phyloP scores from a whole-genome alignment of 2,797 vertebrate genomes.

The Falco rusticolus region DNA sequence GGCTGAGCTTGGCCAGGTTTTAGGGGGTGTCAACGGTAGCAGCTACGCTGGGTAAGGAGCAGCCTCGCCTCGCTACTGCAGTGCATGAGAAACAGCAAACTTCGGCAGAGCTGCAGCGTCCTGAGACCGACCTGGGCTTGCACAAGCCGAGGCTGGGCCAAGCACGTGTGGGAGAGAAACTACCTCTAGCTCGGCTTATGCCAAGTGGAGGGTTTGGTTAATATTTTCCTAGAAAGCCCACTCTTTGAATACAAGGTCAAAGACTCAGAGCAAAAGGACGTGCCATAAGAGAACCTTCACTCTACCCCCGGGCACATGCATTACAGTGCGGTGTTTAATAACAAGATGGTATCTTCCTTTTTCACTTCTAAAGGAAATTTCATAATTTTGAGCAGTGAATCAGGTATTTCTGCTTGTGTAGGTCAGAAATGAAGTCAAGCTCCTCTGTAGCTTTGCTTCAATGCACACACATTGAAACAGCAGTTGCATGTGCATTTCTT shows the following conservation, averaged over 20 bases:
- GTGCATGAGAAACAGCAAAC: neutral
- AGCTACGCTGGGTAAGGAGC: neutral
- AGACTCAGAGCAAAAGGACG: neutral
- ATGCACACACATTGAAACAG: fast-evolving
- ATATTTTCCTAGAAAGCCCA: neutral
- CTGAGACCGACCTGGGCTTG: neutral
- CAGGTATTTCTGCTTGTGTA: neutral
- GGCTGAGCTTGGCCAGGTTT: neutral
- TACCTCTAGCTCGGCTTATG: neutral
- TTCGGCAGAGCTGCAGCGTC: neutral
- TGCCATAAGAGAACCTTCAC: neutral
- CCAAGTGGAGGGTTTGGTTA: fast-evolving
- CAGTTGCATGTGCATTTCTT: neutral
- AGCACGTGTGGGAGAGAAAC: neutral
- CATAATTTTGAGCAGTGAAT: neutral
- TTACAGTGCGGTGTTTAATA: neutral
- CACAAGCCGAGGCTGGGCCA: neutral
- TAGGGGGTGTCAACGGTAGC: neutral
- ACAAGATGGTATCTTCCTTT: neutral
- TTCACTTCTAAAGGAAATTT: neutral
- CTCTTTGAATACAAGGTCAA: neutral
- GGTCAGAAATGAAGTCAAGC: neutral
- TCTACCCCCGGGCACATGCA: fast-evolving
- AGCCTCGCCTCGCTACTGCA: neutral
- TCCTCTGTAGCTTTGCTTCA: neutral